A percentile compares a stretch with the other conserved stretches of the same genome.
These are phyloP conservation scores for Thelaira solivaga DNA, from an alignment of 2,888 invertebrate species.

Conservation along the genomic window DNA sequence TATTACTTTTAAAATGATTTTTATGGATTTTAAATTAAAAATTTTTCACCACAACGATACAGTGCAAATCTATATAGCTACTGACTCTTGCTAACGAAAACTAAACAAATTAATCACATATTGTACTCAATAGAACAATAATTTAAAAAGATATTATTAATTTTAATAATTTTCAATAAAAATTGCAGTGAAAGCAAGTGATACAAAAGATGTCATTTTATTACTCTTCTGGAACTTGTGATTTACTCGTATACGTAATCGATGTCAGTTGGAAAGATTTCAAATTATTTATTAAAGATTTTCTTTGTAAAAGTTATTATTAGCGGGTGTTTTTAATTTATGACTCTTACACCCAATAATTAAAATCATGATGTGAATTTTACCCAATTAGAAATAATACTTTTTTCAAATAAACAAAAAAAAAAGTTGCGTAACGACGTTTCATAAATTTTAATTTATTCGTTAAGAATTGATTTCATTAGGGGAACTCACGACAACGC, in stretches of 20 bases:
- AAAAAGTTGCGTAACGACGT: no score
- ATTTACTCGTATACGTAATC: not conserved
- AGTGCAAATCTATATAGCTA: no score
- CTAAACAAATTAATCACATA: not conserved
- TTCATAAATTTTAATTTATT: not conserved
- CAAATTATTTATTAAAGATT: not conserved
- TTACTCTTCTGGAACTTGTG: not conserved
- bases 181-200: not conserved
- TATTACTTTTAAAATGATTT: constrained; percentile 41
- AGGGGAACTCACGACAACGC: not conserved
- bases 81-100: not conserved
- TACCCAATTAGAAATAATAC: not conserved
- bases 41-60: constrained; percentile 16
- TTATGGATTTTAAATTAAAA: constrained; percentile 64
- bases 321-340: constrained; percentile 33
- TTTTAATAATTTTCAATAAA: constrained; percentile 37
- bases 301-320: constrained; percentile 4
- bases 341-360: not conserved
- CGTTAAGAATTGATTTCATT: not conserved
- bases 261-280: not conserved
- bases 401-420: not conserved
- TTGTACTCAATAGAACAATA: constrained; percentile 6
- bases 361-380: constrained; percentile 4
- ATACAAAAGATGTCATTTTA: constrained; percentile 21
- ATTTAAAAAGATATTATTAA: constrained; percentile 15